phyloP scores from a whole-genome alignment of 64 coral and sea anemone species.

The Cladopsammia gracilis region DNA sequence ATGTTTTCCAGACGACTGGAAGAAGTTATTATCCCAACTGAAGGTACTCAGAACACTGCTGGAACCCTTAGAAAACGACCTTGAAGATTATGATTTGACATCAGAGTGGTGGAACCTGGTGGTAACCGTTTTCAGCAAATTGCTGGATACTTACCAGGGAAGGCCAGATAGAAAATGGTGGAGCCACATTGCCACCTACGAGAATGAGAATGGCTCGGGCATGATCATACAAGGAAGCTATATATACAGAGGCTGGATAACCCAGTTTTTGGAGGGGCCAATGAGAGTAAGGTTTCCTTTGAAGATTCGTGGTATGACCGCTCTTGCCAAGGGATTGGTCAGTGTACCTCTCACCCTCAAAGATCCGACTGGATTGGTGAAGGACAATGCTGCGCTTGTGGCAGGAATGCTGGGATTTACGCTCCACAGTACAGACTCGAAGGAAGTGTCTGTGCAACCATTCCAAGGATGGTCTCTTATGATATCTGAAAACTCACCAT shows the following conservation, averaged over 20 bases:
- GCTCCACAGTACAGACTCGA: background rate
- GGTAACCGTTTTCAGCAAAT: slow-evolving; percentile 19
- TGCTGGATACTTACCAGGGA: slow-evolving; percentile 57
- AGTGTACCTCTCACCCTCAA: slow-evolving; percentile 49
- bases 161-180: slow-evolving; percentile 68
- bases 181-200: slow-evolving; percentile 58
- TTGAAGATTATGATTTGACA: background rate
- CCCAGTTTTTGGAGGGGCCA: slow-evolving; percentile 60
- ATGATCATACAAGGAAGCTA: background rate
- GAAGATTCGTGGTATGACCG: background rate
- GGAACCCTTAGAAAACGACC: slow-evolving; percentile 49
- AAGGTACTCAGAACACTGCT: slow-evolving; percentile 27
- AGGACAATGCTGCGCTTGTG: slow-evolving; percentile 56
- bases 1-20: no score
- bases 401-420: slow-evolving; percentile 80
- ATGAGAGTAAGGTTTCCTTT: background rate
- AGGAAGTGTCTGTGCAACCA: slow-evolving; percentile 52
- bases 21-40: slow-evolving; percentile 33
- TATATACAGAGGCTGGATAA: slow-evolving; percentile 61
- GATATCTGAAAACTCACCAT: slow-evolving; percentile 63
- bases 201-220: slow-evolving; percentile 2
- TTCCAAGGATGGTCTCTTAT: slow-evolving; percentile 78
- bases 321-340: slow-evolving; percentile 18
- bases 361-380: background rate
- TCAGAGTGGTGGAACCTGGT: slow-evolving; percentile 36